Percentiles rank a stretch among this genome's conserved stretches.
Conservation (phyloP, 2,888 invertebrate species). For the Creontiades dilutus region DNA sequence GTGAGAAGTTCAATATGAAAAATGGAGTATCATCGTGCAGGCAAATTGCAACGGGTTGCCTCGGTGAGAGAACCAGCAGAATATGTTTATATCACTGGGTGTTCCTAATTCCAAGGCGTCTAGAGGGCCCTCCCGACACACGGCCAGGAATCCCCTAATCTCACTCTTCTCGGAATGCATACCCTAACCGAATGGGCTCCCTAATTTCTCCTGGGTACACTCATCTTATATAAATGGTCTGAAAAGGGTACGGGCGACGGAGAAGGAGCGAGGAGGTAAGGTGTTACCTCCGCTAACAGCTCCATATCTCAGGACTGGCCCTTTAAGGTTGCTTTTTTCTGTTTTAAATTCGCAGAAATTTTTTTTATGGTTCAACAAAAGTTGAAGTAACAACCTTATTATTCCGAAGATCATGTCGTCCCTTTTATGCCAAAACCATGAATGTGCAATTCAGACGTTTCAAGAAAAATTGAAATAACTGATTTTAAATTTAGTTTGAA, state of each 20-base stretch:
- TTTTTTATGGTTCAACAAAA: no score
- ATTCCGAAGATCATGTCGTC: no score
- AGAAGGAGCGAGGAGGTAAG: not conserved
- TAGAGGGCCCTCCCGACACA: constrained; percentile 19
- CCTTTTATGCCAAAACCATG: no score
- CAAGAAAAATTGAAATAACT: no score
- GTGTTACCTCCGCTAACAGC: constrained; percentile 17
- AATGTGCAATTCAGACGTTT: no score
- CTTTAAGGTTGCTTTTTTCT: not conserved
- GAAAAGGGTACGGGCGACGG: not conserved
- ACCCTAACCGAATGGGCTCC: constrained; percentile 45
- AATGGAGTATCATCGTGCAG: not conserved
- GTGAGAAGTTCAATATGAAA: not conserved
- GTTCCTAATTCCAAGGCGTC: constrained; percentile 43
- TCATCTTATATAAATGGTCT: constrained; percentile 65
- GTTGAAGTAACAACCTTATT: no score
- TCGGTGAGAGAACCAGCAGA: not conserved
- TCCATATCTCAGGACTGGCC: constrained; percentile 30
- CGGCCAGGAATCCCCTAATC: constrained; percentile 33
- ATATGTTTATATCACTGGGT: constrained; percentile 38
- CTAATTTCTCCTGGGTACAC: constrained; percentile 67
- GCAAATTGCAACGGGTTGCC: not conserved
- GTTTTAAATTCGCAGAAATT: not conserved
- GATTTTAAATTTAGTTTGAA: no score
- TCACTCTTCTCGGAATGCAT: constrained; percentile 40